Evolutionary conservation across 1,140 invertebrate species (phyloP).

Genomic region (Drosophila micromelanica): DNA sequence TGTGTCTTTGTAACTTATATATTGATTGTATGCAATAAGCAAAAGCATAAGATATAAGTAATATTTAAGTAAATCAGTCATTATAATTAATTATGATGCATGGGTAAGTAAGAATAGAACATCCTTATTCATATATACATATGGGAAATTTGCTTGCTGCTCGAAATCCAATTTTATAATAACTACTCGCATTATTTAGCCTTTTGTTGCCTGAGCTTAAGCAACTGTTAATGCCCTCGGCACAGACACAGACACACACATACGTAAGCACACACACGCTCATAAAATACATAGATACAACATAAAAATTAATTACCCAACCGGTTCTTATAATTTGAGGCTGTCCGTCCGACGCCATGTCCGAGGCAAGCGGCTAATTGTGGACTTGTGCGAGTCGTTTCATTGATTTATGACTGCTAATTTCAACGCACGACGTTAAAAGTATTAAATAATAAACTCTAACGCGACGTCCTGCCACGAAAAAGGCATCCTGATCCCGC

Average conservation of each 20-base stretch:
- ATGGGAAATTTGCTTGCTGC: background rate
- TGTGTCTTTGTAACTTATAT: too few relatives aligned
- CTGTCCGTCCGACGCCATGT: constrained; percentile 32
- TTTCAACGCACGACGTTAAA: constrained; percentile 75
- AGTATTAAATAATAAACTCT: constrained; percentile 81
- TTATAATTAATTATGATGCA: too few relatives aligned
- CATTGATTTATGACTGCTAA: constrained; percentile 80
- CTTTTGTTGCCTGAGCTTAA: constrained; percentile 1
- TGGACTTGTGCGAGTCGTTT: constrained; percentile 77
- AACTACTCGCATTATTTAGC: constrained; percentile 3
- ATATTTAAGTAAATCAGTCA: too few relatives aligned
- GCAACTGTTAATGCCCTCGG: constrained; percentile 20
- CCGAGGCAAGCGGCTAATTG: constrained; percentile 60
- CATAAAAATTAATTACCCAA: constrained; percentile 68
- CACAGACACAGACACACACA: background rate
- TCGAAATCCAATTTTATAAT: constrained; percentile 7
- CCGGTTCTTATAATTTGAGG: constrained; percentile 60
- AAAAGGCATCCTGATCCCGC: constrained; percentile 48
- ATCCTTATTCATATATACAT: background rate
- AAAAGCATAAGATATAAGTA: too few relatives aligned
- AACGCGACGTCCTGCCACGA: constrained; percentile 55
- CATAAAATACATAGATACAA: constrained; percentile 27
- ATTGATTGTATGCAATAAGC: too few relatives aligned
- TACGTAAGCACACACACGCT: background rate
- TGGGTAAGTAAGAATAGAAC: background rate